A percentile compares a stretch with the other conserved stretches of the same genome.
phyloP scores from a whole-genome alignment of 2,113 vertebrate species.

The Boleophthalmus pectinirostris region DNA sequence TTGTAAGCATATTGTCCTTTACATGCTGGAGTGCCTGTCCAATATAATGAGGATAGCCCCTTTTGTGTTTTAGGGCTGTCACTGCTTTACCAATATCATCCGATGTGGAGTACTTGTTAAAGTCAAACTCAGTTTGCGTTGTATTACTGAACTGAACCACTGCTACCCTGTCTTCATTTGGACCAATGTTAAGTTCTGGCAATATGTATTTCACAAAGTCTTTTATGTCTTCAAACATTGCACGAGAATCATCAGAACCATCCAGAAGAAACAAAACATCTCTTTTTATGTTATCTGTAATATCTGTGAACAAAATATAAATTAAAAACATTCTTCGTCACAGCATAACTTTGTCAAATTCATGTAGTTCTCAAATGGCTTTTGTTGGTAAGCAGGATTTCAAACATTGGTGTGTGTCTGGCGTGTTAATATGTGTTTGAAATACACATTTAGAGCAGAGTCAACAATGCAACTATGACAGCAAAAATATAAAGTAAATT shows the following conservation, averaged over 20 bases:
- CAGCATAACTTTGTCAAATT: background rate
- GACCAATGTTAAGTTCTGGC: constrained; percentile 60
- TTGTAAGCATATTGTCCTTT: constrained; percentile 77
- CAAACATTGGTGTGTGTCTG: too few relatives aligned
- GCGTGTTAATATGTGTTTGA: too few relatives aligned
- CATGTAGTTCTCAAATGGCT: background rate
- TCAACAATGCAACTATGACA: too few relatives aligned
- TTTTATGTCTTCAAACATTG: constrained; percentile 66
- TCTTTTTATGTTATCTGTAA: constrained; percentile 69
- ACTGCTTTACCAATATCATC: constrained; percentile 79
- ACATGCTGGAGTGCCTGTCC: constrained; percentile 85
- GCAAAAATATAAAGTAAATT: too few relatives aligned
- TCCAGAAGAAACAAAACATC: constrained; percentile 81
- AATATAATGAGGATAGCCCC: constrained; percentile 82
- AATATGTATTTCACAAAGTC: constrained; percentile 73
- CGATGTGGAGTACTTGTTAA: constrained; percentile 69
- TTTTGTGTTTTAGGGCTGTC: constrained; percentile 82
- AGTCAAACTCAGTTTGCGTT: constrained; percentile 62
- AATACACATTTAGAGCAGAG: too few relatives aligned
- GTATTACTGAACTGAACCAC: constrained; percentile 78
- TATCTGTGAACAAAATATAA: constrained; percentile 17
- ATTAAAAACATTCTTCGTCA: background rate
- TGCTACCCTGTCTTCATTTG: constrained; percentile 69
- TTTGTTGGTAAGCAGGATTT: too few relatives aligned
- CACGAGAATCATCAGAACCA: constrained; percentile 73